These are phyloP conservation scores for Yponomeuta sedellus DNA, from an alignment of 2,888 invertebrate species.

Conservation along the genomic window DNA sequence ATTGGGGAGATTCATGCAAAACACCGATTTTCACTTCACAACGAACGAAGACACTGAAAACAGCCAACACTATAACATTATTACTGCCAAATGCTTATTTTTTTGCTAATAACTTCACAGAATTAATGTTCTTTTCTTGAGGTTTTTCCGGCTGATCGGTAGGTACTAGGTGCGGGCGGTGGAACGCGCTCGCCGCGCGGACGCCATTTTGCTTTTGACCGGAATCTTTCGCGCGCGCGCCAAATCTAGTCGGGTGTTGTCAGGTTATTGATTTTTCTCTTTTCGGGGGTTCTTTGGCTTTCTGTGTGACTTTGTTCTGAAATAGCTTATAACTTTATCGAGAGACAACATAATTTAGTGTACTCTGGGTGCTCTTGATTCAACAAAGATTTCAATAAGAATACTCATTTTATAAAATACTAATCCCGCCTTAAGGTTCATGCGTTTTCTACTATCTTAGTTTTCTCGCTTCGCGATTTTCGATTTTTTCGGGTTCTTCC, in stretches of 20 bases:
- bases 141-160: slow-evolving; percentile 40
- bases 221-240: slow-evolving; percentile 69
- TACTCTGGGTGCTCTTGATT: too few relatives aligned
- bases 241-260: slow-evolving; percentile 44
- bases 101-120: slow-evolving; percentile 5
- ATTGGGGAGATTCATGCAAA: slow-evolving; percentile 70
- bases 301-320: background rate
- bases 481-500: background rate
- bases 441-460: too few relatives aligned
- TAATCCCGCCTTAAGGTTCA: too few relatives aligned
- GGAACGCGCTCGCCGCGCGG: slow-evolving; percentile 57
- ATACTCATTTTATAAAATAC: too few relatives aligned
- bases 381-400: too few relatives aligned
- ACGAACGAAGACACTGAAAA: slow-evolving; percentile 27
- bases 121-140: slow-evolving; percentile 24
- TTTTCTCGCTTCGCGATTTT: background rate
- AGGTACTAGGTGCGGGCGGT: slow-evolving; percentile 32
- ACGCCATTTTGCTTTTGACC: slow-evolving; percentile 62
- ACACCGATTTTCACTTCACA: slow-evolving; percentile 52
- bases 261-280: background rate
- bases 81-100: slow-evolving; percentile 21
- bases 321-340: too few relatives aligned
- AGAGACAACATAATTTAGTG: too few relatives aligned
- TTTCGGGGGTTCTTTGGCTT: background rate
- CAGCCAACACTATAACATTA: slow-evolving; percentile 59